Evolutionary conservation across 1,140 invertebrate species (phyloP).

Genomic region (Zeugodacus cucurbitae): DNA sequence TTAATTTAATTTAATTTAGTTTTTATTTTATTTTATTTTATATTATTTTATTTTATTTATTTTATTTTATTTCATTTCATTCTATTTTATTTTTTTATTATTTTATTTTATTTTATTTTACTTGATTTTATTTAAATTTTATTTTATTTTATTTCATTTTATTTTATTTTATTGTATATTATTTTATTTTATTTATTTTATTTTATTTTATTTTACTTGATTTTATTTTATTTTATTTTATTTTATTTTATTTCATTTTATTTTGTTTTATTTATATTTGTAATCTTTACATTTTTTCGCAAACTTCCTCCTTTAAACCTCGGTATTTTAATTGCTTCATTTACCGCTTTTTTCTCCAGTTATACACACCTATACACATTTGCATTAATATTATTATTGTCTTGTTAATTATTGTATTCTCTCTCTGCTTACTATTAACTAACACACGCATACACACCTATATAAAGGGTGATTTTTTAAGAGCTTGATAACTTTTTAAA

Average conservation of each 20-base stretch:
- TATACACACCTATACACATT: neutral
- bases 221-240: too few species aligned
- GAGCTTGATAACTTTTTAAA: too few species aligned
- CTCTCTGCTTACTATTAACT: neutral
- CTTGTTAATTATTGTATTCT: neutral
- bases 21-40: neutral
- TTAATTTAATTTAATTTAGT: neutral
- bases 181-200: neutral
- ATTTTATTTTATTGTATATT: neutral
- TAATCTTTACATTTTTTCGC: too few species aligned
- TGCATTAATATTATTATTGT: neutral
- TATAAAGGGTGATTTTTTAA: too few species aligned
- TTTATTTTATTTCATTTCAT: neutral
- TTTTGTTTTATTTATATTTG: neutral
- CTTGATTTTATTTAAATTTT: neutral
- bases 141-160: neutral
- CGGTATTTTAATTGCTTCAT: neutral
- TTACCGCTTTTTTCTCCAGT: neutral
- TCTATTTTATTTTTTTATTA: neutral
- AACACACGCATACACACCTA: neutral
- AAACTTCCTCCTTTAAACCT: neutral
- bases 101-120: neutral
- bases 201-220: neutral
- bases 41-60: neutral
- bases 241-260: neutral